Conservation (phyloP, 2,113 vertebrate genomes). For the Trachemys scripta region DNA sequence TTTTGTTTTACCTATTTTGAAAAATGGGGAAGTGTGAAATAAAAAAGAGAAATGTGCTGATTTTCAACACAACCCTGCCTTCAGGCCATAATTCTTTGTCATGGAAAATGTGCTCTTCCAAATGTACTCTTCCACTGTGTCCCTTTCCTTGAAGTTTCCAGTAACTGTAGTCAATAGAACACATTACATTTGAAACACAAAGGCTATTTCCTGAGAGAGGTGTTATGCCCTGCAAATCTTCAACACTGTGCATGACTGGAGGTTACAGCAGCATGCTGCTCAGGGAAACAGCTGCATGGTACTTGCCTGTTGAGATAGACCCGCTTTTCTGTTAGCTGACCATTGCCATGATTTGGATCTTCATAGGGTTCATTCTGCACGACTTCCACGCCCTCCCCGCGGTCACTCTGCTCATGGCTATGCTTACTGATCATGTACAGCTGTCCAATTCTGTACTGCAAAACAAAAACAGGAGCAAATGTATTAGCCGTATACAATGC, state of each 20-base stretch:
- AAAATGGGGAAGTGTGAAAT: not conserved
- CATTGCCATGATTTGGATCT: constrained; percentile 91
- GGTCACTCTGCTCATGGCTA: constrained; percentile 95
- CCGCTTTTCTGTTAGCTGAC: constrained; percentile 96
- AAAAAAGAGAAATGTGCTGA: not conserved
- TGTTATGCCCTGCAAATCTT: not conserved
- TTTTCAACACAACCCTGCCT: not conserved
- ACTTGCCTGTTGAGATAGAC: constrained; percentile 97
- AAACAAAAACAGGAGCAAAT: constrained; percentile 56
- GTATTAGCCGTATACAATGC: not conserved
- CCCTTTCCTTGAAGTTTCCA: not conserved
- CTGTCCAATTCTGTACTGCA: constrained; percentile 90
- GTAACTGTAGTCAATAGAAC: not conserved
- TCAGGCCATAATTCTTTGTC: not conserved
- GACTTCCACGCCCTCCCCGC: constrained; percentile 96
- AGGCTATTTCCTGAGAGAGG: not conserved
- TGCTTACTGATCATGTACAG: constrained; percentile 97
- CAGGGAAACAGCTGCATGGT: not conserved
- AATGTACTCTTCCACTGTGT: not conserved
- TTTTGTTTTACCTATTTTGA: rapidly evolving
- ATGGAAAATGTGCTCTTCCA: not conserved
- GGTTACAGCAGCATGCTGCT: not conserved
- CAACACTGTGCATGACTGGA: not conserved
- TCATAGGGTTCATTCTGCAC: constrained; percentile 94
- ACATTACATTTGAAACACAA: not conserved